Conservation (phyloP, 2,888 invertebrate species). For the Prionchulus punctatus region DNA sequence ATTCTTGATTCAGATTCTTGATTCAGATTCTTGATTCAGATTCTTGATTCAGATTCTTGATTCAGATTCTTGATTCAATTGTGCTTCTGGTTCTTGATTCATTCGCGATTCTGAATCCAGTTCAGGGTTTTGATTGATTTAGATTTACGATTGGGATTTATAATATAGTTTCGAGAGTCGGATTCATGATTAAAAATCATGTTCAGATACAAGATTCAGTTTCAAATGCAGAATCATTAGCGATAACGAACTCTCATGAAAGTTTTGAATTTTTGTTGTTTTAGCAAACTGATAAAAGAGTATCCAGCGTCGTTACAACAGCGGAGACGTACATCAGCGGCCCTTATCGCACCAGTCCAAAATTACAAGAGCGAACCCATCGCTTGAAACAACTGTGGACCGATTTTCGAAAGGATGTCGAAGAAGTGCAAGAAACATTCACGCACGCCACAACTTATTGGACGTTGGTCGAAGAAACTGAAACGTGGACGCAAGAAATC, state of each 20-base stretch:
- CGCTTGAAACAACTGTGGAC: slow-evolving; percentile 32
- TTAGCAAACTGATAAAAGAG: slow-evolving; percentile 53
- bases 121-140: no score
- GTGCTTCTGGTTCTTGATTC: no score
- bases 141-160: no score
- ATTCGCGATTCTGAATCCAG: no score
- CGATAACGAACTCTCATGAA: no score
- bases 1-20: no score
- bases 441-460: slow-evolving; percentile 56
- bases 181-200: slow-evolving; percentile 3
- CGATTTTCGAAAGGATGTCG: slow-evolving; percentile 48
- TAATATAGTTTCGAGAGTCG: no score
- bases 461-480: slow-evolving; percentile 48
- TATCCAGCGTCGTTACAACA: slow-evolving; percentile 50
- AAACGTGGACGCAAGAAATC: slow-evolving; percentile 5
- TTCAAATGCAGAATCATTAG: no score
- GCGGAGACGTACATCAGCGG: slow-evolving; percentile 44
- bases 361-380: slow-evolving; percentile 2
- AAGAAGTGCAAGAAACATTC: slow-evolving; percentile 47
- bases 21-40: no score
- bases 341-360: slow-evolving; percentile 21
- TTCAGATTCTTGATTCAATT: no score
- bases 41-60: no score
- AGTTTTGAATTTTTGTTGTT: slow-evolving; percentile 13
- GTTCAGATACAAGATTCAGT: no score